phyloP scores from a whole-genome alignment of 2,888 invertebrate genomes.

The Timema podura region DNA sequence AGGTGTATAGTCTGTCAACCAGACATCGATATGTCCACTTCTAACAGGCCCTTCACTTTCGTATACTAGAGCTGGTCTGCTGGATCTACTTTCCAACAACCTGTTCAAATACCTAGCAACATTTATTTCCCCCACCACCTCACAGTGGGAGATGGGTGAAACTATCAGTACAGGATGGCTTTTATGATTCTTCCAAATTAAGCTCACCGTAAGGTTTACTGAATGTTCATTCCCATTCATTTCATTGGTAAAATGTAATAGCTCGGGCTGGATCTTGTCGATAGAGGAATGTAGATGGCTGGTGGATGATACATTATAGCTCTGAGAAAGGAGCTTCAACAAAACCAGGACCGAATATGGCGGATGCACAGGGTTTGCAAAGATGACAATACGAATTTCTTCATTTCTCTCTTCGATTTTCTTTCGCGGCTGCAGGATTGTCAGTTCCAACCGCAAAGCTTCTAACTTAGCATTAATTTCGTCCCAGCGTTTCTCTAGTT shows the following conservation, averaged over 20 bases:
- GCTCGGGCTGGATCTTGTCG: neutral
- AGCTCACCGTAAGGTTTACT: neutral
- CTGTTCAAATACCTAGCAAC: conserved; percentile 16
- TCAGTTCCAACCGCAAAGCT: neutral
- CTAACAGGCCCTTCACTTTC: conserved; percentile 14
- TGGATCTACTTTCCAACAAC: conserved; percentile 14
- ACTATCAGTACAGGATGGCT: conserved; percentile 11
- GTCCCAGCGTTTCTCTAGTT: conserved; percentile 20
- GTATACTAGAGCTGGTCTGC: neutral
- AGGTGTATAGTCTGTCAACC: conserved; percentile 14
- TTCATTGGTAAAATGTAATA: neutral
- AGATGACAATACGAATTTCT: conserved; percentile 15
- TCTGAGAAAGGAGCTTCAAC: neutral
- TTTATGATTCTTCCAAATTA: conserved; percentile 20
- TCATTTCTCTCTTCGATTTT: neutral
- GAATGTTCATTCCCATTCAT: neutral
- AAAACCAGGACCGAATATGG: conserved; percentile 17
- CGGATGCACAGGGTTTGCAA: conserved; percentile 17
- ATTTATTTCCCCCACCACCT: conserved; percentile 20
- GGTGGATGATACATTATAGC: neutral
- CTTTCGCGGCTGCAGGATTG: neutral
- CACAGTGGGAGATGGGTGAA: conserved; percentile 7
- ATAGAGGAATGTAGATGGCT: conserved; percentile 17
- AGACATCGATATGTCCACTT: conserved; percentile 11
- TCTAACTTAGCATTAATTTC: conserved; percentile 8